Percentiles rank a stretch among this genome's conserved stretches.
phyloP scores from a whole-genome alignment of 37 sponge, comb jelly and placozoan genomes.

The Mnemiopsis leidyi region DNA sequence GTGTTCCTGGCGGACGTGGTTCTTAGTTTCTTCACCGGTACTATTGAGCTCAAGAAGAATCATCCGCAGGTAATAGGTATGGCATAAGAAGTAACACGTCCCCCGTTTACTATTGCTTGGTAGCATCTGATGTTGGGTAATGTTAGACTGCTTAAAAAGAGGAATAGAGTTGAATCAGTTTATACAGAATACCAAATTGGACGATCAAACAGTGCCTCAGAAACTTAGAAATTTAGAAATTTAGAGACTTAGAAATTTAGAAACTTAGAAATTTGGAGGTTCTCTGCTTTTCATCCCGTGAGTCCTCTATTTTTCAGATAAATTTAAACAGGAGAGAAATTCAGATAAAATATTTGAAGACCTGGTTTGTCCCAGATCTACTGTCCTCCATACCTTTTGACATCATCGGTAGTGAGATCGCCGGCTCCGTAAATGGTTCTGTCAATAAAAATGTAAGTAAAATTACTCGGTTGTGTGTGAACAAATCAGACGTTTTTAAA shows the following conservation, averaged over 20 bases:
- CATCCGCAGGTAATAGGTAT: neutral
- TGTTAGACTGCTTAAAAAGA: too few species aligned
- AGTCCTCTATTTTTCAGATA: too few species aligned
- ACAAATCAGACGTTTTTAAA: too few species aligned
- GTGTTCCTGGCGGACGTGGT: conserved; percentile 39
- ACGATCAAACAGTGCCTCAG: too few species aligned
- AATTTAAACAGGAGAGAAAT: conserved; percentile 37
- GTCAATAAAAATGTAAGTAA: neutral
- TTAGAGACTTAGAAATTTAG: too few species aligned
- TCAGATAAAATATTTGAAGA: conserved; percentile 41
- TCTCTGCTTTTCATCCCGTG: too few species aligned
- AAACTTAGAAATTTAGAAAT: neutral
- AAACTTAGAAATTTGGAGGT: neutral
- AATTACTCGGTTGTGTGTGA: too few species aligned
- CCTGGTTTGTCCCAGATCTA: conserved; percentile 29
- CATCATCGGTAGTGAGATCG: conserved; percentile 11
- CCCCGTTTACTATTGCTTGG: neutral
- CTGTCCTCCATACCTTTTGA: conserved; percentile 46
- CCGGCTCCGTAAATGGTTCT: neutral
- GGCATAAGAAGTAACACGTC: neutral
- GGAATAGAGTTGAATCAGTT: too few species aligned
- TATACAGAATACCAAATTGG: too few species aligned
- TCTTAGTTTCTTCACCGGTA: conserved; percentile 36
- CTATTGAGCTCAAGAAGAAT: neutral
- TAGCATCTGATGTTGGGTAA: too few species aligned